Base-by-base conservation (phyloP, 92 coral and sea anemone species). In the Parazoanthus darwini region DNA sequence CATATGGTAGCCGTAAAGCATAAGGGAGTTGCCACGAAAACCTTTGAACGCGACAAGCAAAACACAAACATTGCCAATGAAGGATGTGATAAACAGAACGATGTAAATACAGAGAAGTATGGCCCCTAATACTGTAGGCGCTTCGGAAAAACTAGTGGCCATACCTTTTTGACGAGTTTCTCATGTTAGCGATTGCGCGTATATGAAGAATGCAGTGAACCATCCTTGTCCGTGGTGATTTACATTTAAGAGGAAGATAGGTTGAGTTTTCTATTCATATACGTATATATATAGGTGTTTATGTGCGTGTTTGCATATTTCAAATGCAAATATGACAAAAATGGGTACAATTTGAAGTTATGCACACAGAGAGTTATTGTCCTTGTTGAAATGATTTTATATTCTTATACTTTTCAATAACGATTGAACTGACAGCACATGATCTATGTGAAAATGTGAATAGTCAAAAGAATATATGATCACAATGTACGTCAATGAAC, bases 1-100 rank as follows among this genome's bases (percentile, higher is more conserved):
- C 37, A 90, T 70, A 1, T 86, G 54, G 87, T 89, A 90, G 87
- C 51, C 51, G 11, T 79, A 86, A 0, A 90, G 35, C 5, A 87
- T 86, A 5, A 44, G 70, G 26, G 78, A 56, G 8, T 38, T 80
- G 67, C 77, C 44, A 26, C 58, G 77, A 50, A 81, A 65, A 65
- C 66, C 48, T 84, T 65, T 86, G 59, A 80, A 86, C 59, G 85
- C 80, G 87, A 81, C 83, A 0, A 42, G 33, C 20, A 90, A 22
- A 8, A 90, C 90, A 86, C 90, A 86, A 9, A 71, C 38, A 18
- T 90, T 90, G 0, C 92, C 92, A 65, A 66, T 26, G 78, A 70
- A 33, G 23, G 92, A 86, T 15, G 88, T 33, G 9, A 87, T 44
- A 82, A 90, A 86, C 73, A 90, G 78, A 26, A 77, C 33, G 44